Evolutionary conservation across 2,888 invertebrate genomes (phyloP), one percentile per base, ranked within the genome.

Genomic region (Lepetodrilus schrolli): DNA sequence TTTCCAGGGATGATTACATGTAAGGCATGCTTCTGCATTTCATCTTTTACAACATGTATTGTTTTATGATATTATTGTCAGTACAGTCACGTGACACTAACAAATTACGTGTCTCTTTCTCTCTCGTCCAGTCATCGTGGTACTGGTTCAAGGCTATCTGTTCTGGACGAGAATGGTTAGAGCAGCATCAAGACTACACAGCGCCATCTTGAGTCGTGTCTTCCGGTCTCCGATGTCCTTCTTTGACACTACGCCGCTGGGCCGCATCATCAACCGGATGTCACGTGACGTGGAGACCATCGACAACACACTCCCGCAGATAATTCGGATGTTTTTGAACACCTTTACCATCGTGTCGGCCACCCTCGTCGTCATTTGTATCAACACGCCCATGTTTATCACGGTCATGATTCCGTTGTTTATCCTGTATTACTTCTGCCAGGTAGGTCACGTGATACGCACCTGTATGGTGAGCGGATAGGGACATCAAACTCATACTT

Each of bases 161-260:
- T 76, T 77, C 26, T 73, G 74, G 20, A 71, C 49, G 13, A 75
- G 83, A 26, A 84, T 86, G 82, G 86, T 89, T 3, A 74, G 78
- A 43, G 89, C 90, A 0, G 85, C 87, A 1, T 76, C 81, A 4
- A 72, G 73, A 7, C 83, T 89, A 2, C 89, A 89, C 70, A 51
- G 74, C 23, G 79, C 77, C 8, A 86, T 89, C 86, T 74, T 89
- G 34, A 37, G 74, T n/a, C 86, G 83, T 73, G 82, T 89, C 20
- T 76, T 88, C 74, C 82, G 82, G 26, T 79, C 85, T 7, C 87
- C 89, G 0, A 88, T 90, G 86, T 78, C 83, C 1, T 90, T 90
- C 82, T 90, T 90, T 72, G 90, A 90, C 76, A 90, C 91, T 0
- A 91, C 91, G 13, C 91, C 91, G 2, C 78, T 90, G 7, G 91